These are phyloP conservation scores for Thinocorus orbignyianus DNA, from an alignment of 2,113 vertebrate species.

Conservation along the genomic window DNA sequence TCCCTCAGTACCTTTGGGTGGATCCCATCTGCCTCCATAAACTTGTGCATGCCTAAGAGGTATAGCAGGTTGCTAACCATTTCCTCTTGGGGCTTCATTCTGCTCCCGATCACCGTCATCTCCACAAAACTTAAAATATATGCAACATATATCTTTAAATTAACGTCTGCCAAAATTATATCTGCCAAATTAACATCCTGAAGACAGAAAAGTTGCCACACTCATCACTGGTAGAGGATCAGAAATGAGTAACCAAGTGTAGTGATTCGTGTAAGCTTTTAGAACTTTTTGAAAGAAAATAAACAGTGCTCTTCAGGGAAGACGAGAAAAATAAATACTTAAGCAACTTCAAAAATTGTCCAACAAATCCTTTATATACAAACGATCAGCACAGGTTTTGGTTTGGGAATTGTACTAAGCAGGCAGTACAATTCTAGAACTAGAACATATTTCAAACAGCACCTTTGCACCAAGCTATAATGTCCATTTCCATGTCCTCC, in stretches of 20 bases:
- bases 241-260: neutral
- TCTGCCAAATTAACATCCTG: neutral
- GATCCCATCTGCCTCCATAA: neutral
- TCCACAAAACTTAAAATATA: neutral
- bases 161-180: neutral
- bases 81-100: neutral
- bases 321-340: neutral
- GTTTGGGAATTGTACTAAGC: neutral
- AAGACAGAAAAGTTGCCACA: neutral
- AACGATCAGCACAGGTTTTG: neutral
- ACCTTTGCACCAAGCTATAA: accelerated
- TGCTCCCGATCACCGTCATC: neutral
- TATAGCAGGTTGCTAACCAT: neutral
- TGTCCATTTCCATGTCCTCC: neutral
- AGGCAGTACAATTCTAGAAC: neutral
- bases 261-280: neutral
- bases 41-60: neutral
- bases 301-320: neutral
- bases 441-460: neutral
- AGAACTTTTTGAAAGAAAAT: neutral
- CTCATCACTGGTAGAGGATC: neutral
- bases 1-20: neutral
- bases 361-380: neutral
- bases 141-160: neutral
- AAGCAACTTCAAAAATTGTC: neutral